Conservation (phyloP, 2,113 vertebrate species). For the Neogale vison region DNA sequence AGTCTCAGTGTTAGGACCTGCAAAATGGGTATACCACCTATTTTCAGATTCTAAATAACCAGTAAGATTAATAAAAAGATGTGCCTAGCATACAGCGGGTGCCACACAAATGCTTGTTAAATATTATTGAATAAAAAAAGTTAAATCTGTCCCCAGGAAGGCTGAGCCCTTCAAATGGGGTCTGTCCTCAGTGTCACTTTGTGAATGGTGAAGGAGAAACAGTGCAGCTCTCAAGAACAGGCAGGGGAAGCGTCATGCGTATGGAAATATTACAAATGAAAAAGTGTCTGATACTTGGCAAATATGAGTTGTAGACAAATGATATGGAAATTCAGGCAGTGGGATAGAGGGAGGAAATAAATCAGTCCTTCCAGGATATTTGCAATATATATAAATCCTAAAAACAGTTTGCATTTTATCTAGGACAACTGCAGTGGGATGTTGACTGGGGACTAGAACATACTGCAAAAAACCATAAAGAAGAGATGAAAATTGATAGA, state of each 20-base stretch:
- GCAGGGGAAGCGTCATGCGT: background rate
- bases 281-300: background rate
- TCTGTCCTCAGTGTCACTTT: background rate
- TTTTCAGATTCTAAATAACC: background rate
- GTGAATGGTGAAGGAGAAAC: background rate
- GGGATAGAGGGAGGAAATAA: background rate
- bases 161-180: background rate
- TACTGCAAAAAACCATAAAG: background rate
- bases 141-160: background rate
- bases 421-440: background rate
- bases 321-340: background rate
- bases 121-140: background rate
- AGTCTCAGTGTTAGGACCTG: background rate
- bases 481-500: background rate
- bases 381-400: background rate
- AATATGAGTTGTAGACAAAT: background rate
- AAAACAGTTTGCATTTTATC: background rate
- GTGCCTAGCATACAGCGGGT: background rate
- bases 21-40: background rate
- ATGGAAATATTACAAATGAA: conserved; percentile 41
- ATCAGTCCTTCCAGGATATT: background rate
- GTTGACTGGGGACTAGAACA: background rate
- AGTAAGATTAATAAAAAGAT: background rate
- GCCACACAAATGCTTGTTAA: background rate
- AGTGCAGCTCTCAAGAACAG: background rate